Conservation (phyloP, 2,888 invertebrate genomes). For the Zaprionus obscuricornis region DNA sequence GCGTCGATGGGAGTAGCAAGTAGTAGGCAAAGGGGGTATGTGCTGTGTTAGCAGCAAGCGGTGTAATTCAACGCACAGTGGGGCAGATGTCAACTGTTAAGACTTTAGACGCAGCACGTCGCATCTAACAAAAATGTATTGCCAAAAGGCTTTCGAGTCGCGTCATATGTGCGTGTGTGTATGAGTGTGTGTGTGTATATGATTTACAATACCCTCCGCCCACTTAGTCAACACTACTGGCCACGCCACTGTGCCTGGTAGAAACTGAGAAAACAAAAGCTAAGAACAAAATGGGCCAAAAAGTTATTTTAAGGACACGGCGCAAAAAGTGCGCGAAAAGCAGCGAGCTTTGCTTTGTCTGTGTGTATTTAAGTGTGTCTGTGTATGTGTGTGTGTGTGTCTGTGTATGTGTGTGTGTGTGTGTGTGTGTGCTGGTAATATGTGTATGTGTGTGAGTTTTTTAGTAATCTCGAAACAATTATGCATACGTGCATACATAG, state of each 20-base stretch:
- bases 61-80: constrained; percentile 45
- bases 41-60: neutral
- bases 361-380: neutral
- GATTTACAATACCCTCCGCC: too few species aligned
- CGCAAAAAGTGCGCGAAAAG: constrained; percentile 32
- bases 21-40: neutral
- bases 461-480: constrained; percentile 73
- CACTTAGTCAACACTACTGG: too few species aligned
- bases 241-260: constrained; percentile 31
- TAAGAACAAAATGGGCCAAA: constrained; percentile 77
- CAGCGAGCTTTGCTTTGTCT: constrained; percentile 10
- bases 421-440: neutral
- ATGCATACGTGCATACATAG: constrained; percentile 72
- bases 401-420: neutral
- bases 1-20: neutral
- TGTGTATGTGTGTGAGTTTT: constrained; percentile 5
- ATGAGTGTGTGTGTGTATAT: too few species aligned
- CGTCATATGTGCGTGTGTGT: too few species aligned
- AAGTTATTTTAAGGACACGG: constrained; percentile 75
- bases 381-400: neutral
- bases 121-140: constrained; percentile 11
- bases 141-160: too few species aligned
- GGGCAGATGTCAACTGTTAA: constrained; percentile 42
- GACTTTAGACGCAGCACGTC: constrained; percentile 17
- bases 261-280: constrained; percentile 58